A percentile compares a stretch with the other conserved stretches of the same genome.
These are phyloP conservation scores for Choloepus didactylus DNA, from an alignment of 2,797 vertebrate species.

Conservation along the genomic window DNA sequence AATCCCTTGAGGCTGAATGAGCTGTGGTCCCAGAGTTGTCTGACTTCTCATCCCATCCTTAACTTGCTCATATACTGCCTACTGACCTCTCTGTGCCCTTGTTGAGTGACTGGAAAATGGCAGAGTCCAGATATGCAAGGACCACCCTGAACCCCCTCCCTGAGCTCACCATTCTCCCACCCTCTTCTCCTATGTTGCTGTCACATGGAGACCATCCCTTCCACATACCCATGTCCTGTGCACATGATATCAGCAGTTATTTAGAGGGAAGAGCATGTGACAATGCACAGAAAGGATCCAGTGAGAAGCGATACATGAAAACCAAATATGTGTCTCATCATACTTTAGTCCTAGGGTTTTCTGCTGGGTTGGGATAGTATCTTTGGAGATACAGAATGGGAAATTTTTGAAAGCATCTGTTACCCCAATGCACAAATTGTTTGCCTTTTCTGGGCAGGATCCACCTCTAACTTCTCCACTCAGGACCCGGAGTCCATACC, in stretches of 20 bases:
- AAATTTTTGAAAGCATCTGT: not conserved
- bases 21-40: not conserved
- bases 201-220: not conserved
- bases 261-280: accelerated
- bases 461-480: constrained; percentile 90
- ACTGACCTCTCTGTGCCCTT: not conserved
- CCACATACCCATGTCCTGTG: not conserved
- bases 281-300: not conserved
- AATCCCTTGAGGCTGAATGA: not conserved
- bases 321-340: accelerated
- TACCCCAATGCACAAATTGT: not conserved
- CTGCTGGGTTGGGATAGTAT: not conserved
- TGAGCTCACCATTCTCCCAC: not conserved
- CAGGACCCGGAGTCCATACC: constrained; percentile 90
- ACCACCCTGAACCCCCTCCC: accelerated
- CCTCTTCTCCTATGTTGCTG: not conserved
- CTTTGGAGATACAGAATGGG: not conserved
- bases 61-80: not conserved
- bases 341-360: not conserved
- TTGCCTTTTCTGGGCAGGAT: constrained; percentile 82
- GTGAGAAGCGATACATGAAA: not conserved
- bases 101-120: not conserved
- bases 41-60: not conserved
- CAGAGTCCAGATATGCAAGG: not conserved
- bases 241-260: not conserved